Conservation (phyloP, 2,113 vertebrate species). For the Scopus umbretta region DNA sequence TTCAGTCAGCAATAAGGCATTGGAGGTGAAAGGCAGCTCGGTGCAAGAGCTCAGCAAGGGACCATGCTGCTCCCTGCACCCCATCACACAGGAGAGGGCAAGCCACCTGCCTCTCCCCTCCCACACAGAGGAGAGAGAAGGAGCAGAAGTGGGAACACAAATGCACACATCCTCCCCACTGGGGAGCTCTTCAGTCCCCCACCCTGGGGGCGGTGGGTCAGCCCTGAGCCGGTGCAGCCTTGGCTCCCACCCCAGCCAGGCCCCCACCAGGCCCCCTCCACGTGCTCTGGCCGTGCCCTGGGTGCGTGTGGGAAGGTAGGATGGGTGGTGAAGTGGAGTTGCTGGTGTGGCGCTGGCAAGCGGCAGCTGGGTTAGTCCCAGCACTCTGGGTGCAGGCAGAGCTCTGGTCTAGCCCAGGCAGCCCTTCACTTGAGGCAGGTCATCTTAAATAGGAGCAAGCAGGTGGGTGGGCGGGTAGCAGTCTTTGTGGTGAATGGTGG, state of each 20-base stretch:
- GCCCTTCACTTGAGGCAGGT: background rate
- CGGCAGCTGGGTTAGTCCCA: background rate
- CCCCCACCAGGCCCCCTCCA: background rate
- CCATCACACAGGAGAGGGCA: background rate
- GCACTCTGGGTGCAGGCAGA: background rate
- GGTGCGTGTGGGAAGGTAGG: background rate
- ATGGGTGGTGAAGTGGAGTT: background rate
- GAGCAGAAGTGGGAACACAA: background rate
- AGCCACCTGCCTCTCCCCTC: background rate
- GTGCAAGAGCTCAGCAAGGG: background rate
- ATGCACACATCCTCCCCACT: background rate
- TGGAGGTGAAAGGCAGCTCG: background rate
- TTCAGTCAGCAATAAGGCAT: background rate
- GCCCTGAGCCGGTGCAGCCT: background rate
- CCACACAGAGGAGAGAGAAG: background rate
- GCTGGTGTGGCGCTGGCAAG: background rate
- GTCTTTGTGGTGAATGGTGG: background rate
- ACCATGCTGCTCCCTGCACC: background rate
- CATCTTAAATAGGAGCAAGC: background rate
- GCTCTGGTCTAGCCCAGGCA: background rate
- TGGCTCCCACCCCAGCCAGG: background rate
- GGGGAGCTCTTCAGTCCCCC: background rate
- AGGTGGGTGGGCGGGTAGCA: background rate
- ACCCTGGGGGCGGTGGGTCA: background rate
- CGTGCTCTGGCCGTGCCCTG: background rate